A percentile compares a stretch with the other conserved stretches of the same genome.
Evolutionary conservation across 2,113 vertebrate genomes (phyloP).

Genomic region (Thamnophis sirtalis): DNA sequence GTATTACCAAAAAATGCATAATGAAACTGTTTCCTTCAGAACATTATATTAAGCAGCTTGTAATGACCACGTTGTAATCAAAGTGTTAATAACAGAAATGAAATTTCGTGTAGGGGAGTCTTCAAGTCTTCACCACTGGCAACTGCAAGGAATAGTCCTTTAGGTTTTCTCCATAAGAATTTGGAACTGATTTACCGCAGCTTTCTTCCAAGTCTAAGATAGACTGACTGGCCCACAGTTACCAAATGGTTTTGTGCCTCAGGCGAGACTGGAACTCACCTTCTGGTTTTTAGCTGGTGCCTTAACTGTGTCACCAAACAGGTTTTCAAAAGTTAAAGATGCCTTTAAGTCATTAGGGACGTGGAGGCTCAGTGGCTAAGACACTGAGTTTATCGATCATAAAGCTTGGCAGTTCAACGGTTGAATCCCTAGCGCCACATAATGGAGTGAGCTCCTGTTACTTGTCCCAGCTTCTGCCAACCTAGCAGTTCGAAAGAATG

Average conservation of each 20-base stretch:
- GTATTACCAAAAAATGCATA: neutral
- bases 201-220: neutral
- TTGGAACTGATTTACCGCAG: neutral
- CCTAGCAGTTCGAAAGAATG: too few species aligned
- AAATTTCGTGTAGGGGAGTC: neutral
- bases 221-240: neutral
- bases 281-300: neutral
- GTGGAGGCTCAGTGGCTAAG: too few species aligned
- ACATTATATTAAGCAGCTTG: neutral
- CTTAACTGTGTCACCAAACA: neutral
- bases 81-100: neutral
- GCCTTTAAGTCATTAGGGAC: neutral
- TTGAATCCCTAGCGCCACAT: too few species aligned
- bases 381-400: too few species aligned
- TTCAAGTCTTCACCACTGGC: neutral
- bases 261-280: neutral
- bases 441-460: too few species aligned
- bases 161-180: neutral
- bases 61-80: neutral
- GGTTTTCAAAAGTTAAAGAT: neutral
- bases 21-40: neutral
- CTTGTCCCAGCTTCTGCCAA: too few species aligned
- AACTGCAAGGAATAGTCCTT: neutral
- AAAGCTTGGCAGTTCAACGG: too few species aligned
- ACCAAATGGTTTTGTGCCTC: neutral